These are phyloP conservation scores for Acanthiza pusilla DNA, from an alignment of 2,797 vertebrate genomes.

Conservation along the genomic window DNA sequence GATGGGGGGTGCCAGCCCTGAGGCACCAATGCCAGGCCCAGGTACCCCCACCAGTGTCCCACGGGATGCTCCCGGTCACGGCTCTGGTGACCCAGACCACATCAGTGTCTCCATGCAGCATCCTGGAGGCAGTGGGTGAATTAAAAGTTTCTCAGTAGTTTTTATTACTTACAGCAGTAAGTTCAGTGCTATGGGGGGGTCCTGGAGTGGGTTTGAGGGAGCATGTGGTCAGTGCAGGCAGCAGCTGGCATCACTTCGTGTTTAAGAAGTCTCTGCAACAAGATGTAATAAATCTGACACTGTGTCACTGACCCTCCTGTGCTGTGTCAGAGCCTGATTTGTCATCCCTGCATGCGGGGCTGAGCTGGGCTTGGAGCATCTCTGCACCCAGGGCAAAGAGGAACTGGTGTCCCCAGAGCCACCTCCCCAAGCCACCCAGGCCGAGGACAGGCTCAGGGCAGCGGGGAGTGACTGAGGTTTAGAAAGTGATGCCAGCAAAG, in stretches of 20 bases:
- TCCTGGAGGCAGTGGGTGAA: background rate
- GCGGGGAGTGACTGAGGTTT: accelerated
- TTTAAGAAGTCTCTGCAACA: slow-evolving; percentile 54
- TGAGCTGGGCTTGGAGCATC: background rate
- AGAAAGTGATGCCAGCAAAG: background rate
- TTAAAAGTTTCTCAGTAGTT: background rate
- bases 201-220: background rate
- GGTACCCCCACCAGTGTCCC: background rate
- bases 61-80: accelerated
- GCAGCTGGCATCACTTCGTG: background rate
- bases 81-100: background rate
- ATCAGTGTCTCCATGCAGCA: background rate
- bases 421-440: background rate
- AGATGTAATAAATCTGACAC: background rate
- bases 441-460: background rate
- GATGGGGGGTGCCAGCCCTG: too few species aligned
- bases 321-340: background rate
- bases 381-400: background rate
- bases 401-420: background rate
- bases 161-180: slow-evolving; percentile 26
- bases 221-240: background rate
- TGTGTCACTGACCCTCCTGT: background rate
- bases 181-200: background rate
- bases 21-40: background rate
- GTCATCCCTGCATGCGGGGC: accelerated